Conservation (phyloP, 2,113 vertebrate genomes). For the Abramis brama region DNA sequence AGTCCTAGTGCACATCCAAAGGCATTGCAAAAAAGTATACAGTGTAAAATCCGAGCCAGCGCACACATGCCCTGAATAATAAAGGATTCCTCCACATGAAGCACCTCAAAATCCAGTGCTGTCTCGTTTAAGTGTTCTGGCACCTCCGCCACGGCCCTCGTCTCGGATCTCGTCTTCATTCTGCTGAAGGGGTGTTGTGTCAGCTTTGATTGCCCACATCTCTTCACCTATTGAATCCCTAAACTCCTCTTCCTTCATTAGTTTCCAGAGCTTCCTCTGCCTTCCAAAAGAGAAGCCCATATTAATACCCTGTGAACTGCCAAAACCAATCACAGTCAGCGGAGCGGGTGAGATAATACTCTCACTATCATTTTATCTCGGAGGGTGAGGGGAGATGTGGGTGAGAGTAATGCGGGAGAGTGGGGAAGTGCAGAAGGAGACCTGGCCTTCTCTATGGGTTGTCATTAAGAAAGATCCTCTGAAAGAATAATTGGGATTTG, state of each 20-base stretch:
- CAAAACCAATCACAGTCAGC: conserved; percentile 46
- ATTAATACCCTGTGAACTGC: conserved; percentile 52
- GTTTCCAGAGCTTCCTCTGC: conserved; percentile 27
- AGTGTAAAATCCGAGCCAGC: background rate
- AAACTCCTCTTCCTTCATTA: conserved; percentile 52
- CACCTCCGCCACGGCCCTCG: conserved; percentile 1
- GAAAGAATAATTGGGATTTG: conserved; percentile 33
- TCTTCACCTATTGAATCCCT: conserved; percentile 46
- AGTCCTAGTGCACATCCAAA: background rate
- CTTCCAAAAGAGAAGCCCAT: conserved; percentile 43
- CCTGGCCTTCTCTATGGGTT: background rate
- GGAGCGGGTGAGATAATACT: conserved; percentile 46
- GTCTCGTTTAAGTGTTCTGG: conserved; percentile 21
- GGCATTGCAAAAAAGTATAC: background rate
- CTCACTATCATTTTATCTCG: conserved; percentile 46
- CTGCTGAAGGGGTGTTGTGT: conserved; percentile 44
- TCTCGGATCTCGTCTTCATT: conserved; percentile 24
- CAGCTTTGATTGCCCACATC: conserved; percentile 51
- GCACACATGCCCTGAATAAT: conserved; percentile 7
- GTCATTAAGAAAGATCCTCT: conserved; percentile 13
- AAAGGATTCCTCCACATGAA: conserved; percentile 18
- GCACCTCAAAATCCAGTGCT: background rate
- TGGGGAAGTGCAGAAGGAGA: background rate
- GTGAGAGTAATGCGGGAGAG: background rate
- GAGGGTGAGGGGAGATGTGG: conserved; percentile 12